A percentile compares a stretch with the other conserved stretches of the same genome.
Evolutionary conservation across 2,888 invertebrate species (phyloP).

Genomic region (Drosophila nigricruria): DNA sequence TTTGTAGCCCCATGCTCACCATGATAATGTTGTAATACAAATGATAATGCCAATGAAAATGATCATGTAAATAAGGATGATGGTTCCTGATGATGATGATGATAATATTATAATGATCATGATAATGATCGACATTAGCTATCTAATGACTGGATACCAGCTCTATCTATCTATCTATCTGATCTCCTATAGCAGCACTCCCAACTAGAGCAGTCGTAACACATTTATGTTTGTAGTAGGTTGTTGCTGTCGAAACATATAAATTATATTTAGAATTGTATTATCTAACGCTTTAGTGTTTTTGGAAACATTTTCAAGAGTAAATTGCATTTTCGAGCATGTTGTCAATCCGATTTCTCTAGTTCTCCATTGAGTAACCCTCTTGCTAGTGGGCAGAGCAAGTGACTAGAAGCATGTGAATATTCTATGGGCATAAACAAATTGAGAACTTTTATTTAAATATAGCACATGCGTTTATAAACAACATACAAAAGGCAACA

Average conservation of each 20-base stretch:
- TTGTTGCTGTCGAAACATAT: not conserved
- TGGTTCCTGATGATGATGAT: not conserved
- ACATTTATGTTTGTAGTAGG: conserved; percentile 3
- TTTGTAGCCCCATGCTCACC: too few relatives aligned
- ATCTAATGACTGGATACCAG: not conserved
- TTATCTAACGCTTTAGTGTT: not conserved
- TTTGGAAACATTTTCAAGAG: conserved; percentile 7
- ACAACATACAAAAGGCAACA: conserved; percentile 62
- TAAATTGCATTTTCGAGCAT: too few relatives aligned
- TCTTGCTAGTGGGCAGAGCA: not conserved
- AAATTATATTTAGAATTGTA: conserved; percentile 5
- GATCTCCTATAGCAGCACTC: not conserved
- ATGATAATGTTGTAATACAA: too few relatives aligned
- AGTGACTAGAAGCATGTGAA: conserved; percentile 26
- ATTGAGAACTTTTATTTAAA: conserved; percentile 68
- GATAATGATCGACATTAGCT: not conserved
- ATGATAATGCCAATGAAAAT: too few relatives aligned
- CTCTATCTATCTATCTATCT: too few relatives aligned
- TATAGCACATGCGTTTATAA: conserved; percentile 75
- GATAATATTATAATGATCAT: not conserved
- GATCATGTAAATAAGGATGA: too few relatives aligned
- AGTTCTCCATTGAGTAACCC: not conserved
- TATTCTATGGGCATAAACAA: conserved; percentile 41
- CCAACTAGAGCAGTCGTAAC: not conserved
- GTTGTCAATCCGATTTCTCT: not conserved